These are phyloP conservation scores for Mesoclemmys tuberculata DNA, from an alignment of 2,113 vertebrate genomes.

Conservation along the genomic window DNA sequence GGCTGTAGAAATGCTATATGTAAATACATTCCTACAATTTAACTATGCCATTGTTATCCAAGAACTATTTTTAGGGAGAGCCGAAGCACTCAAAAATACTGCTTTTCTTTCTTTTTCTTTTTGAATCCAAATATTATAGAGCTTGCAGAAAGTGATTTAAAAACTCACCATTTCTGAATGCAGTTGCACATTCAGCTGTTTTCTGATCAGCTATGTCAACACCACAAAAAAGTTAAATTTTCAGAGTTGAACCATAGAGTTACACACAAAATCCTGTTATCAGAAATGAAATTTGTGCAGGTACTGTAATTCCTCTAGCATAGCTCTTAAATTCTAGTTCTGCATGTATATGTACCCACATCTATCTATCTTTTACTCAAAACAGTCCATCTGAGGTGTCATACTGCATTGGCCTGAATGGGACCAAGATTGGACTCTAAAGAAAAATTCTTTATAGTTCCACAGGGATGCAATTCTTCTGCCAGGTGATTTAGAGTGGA, in stretches of 20 bases:
- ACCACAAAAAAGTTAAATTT: background rate
- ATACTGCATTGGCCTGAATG: background rate
- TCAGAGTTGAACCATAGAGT: fast-evolving
- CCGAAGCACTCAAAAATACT: background rate
- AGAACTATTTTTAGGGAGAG: background rate
- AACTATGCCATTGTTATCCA: background rate
- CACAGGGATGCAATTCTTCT: background rate
- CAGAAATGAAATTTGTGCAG: background rate
- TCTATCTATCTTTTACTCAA: background rate
- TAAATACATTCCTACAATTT: background rate
- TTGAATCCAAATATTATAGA: background rate
- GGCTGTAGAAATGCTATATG: no score
- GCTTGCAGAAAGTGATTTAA: background rate
- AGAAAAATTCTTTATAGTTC: background rate
- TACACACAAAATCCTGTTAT: background rate
- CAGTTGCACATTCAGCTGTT: fast-evolving
- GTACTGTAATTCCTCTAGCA: background rate
- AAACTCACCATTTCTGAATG: conserved; percentile 8
- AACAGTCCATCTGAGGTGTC: background rate
- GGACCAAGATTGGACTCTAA: background rate
- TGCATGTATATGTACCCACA: background rate
- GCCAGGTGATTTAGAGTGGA: background rate
- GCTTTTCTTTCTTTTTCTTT: conserved; percentile 20
- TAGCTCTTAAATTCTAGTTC: background rate
- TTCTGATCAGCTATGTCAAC: background rate